Base-by-base conservation (phyloP, 2,113 vertebrate species). In the Poeciliopsis occidentalis region DNA sequence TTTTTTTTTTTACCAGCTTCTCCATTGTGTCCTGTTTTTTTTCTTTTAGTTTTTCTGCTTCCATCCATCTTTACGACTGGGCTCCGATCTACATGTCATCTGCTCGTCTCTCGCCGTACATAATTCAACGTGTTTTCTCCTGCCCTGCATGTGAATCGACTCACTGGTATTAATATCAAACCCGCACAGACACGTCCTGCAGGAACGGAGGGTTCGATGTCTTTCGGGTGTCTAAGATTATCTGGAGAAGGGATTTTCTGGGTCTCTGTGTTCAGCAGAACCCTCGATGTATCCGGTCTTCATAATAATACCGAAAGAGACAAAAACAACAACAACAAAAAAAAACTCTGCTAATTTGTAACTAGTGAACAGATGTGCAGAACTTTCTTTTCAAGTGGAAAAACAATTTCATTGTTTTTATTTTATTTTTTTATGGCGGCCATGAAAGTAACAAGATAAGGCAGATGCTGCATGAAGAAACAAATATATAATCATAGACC, bases 201-300 rank as follows among this genome's bases (percentile, higher is more conserved):
- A 69, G 75, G 68, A 70, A 29, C 75, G 81, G 64, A 84, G 44
- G 44, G 60, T 70, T 60, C 71, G 73, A 61, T 3, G 61, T 2
- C 19, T 79, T 70, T 71, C 10, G 61, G 73, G 64, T 13, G 27
- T 72, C 76, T 73, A 61, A 71, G 79, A 87, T 66, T 26, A 70
- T 41, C 65, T 44, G 17, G 32, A 83, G 37, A 30, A 74, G 51
- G 44, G 31, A 22, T 61, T 39, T 67, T 84, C 61, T 80, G 60
- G 34, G 47, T 67, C 64, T 75, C 41, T 72, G 44, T 86, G 87
- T 67, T 83, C 72, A 73, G 69, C 72, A 63, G 47, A 66, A 64
- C 85, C 85, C 71, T 86, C 80, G 81, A 84, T 64, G 51, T 69
- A 77, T 79, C 65, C 83, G 67, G 67, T 76, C 76, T 80, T 73